Percentiles rank a stretch among this genome's conserved stretches.
These are phyloP conservation scores for Lichenostomus cassidix DNA, from an alignment of 2,113 vertebrate genomes.

Conservation along the genomic window DNA sequence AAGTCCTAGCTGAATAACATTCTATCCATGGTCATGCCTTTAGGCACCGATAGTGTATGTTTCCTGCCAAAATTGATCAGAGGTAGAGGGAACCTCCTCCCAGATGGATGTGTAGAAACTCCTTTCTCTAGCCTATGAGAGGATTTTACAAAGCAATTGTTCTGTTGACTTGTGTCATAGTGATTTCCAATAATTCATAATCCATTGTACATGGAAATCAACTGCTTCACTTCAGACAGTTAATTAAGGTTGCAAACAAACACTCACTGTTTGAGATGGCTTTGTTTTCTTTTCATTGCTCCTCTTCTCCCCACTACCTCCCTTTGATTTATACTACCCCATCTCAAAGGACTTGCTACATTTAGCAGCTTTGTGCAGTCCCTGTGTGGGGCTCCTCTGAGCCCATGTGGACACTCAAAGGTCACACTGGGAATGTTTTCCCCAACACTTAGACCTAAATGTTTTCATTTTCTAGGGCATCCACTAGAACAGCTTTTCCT, in stretches of 20 bases:
- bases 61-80: background rate
- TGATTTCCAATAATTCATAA: conserved; percentile 43
- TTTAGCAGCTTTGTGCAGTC: background rate
- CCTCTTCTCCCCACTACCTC: background rate
- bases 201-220: conserved; percentile 15
- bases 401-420: background rate
- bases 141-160: conserved; percentile 1
- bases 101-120: background rate
- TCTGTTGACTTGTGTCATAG: background rate
- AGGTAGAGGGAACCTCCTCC: background rate
- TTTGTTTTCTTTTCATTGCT: background rate
- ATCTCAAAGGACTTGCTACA: background rate
- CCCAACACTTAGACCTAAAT: background rate
- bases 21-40: background rate
- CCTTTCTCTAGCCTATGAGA: background rate
- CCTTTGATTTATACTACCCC: background rate
- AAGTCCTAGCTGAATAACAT: background rate
- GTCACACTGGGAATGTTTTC: background rate
- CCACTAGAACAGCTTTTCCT: conserved; percentile 45
- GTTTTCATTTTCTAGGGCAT: conserved; percentile 46
- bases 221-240: conserved; percentile 22
- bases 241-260: conserved; percentile 7
- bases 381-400: background rate
- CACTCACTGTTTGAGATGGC: background rate
- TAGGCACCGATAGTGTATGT: background rate